Conservation (phyloP, 2,888 invertebrate genomes). For the Cryptocephalus primarius region DNA sequence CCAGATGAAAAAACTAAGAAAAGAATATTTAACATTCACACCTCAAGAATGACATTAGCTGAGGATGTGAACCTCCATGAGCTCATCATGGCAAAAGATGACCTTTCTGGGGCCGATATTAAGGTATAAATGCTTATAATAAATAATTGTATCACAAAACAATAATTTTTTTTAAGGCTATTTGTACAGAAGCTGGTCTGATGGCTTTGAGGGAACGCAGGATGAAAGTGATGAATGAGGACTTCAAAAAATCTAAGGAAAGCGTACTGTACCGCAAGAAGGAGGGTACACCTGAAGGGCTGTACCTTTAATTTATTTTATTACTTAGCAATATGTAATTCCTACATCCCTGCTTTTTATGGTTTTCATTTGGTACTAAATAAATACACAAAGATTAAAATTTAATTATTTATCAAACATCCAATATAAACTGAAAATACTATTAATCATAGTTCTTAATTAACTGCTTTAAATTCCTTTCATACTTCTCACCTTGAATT, state of each 20-base stretch:
- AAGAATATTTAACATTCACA: slow-evolving; percentile 95
- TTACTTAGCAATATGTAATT: no score
- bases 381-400: no score
- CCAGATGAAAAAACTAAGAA: slow-evolving; percentile 98
- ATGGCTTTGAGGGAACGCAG: slow-evolving; percentile 95
- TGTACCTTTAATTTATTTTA: slow-evolving; percentile 65
- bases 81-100: slow-evolving; percentile 98
- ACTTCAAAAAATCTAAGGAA: slow-evolving; percentile 98
- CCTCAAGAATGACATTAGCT: slow-evolving; percentile 96
- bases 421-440: no score
- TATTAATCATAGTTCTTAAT: no score
- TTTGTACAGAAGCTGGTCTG: slow-evolving; percentile 98
- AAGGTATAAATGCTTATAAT: slow-evolving; percentile 45
- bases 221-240: slow-evolving; percentile 99
- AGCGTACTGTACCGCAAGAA: slow-evolving; percentile 98
- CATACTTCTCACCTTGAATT: no score
- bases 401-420: no score
- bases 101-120: slow-evolving; percentile 94
- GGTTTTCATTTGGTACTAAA: no score
- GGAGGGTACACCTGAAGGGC: slow-evolving; percentile 97
- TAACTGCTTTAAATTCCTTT: no score
- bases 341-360: no score
- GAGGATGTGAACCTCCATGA: slow-evolving; percentile 93
- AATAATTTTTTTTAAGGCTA: slow-evolving; percentile 56
- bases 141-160: background rate